These are phyloP conservation scores for Pangasius macronema DNA, from an alignment of 2,797 vertebrate genomes.

Conservation along the genomic window DNA sequence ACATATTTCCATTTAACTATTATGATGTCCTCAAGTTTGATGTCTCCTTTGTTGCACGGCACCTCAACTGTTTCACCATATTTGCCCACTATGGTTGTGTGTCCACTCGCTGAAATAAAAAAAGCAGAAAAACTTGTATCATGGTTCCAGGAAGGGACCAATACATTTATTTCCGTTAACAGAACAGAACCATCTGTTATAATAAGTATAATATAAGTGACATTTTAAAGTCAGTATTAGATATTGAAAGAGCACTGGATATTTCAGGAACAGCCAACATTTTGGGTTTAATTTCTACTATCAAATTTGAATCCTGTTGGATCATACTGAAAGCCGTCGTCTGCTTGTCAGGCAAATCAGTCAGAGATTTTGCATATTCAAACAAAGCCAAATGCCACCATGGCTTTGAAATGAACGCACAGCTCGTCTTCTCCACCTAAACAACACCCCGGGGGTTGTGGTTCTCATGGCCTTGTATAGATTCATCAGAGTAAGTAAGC, in stretches of 20 bases:
- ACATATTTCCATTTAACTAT: constrained; percentile 80
- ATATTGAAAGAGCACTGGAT: background rate
- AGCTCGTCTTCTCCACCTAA: background rate
- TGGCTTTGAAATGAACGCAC: constrained; percentile 39
- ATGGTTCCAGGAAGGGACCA: constrained; percentile 19
- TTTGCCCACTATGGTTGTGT: constrained; percentile 59
- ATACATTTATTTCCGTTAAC: background rate
- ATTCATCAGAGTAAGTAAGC: background rate
- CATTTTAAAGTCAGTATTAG: background rate
- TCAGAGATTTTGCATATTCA: constrained; percentile 68
- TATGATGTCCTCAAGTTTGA: constrained; percentile 42
- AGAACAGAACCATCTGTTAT: too few relatives aligned
- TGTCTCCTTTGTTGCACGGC: constrained; percentile 66
- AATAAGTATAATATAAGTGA: background rate
- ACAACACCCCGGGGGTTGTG: background rate
- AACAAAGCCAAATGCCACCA: constrained; percentile 58
- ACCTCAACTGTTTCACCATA: constrained; percentile 72
- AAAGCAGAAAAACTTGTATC: constrained; percentile 45
- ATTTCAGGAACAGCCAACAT: background rate
- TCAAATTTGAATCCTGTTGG: constrained; percentile 45
- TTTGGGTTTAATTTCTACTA: background rate
- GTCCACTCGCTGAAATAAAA: constrained; percentile 58
- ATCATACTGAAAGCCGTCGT: constrained; percentile 9
- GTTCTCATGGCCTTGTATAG: background rate
- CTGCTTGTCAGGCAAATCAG: constrained; percentile 47